These are phyloP conservation scores for Dusona sp. DNA, from an alignment of 2,888 invertebrate species.

Conservation along the genomic window DNA sequence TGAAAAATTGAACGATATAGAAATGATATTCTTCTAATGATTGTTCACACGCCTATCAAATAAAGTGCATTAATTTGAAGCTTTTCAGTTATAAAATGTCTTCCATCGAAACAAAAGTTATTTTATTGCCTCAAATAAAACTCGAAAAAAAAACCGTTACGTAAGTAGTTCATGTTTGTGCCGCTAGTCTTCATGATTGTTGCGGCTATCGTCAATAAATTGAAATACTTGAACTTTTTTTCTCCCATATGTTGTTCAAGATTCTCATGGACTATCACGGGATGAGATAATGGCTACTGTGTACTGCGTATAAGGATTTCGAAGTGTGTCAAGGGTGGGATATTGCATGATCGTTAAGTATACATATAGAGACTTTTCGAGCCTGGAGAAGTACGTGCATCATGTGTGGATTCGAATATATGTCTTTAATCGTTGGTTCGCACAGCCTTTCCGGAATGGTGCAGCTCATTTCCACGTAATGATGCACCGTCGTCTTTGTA, in stretches of 20 bases:
- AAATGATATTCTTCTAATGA: neutral
- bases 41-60: neutral
- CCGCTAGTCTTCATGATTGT: conserved; percentile 7
- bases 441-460: conserved; percentile 65
- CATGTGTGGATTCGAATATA: conserved; percentile 18
- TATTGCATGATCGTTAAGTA: conserved; percentile 68
- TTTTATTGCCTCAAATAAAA: neutral
- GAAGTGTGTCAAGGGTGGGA: conserved; percentile 70
- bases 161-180: conserved; percentile 15
- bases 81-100: neutral
- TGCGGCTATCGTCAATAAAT: conserved; percentile 37
- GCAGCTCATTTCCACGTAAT: conserved; percentile 15
- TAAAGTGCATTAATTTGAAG: neutral
- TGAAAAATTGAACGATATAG: neutral
- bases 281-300: conserved; percentile 40
- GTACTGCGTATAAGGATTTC: conserved; percentile 30
- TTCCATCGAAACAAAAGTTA: neutral
- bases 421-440: conserved; percentile 55
- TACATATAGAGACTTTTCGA: neutral
- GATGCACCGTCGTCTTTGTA: conserved; percentile 13
- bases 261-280: conserved; percentile 54
- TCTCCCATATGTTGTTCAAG: conserved; percentile 19
- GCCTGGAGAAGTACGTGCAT: neutral
- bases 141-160: neutral
- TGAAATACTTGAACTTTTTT: conserved; percentile 9